A percentile compares a stretch with the other conserved stretches of the same genome.
phyloP scores from a whole-genome alignment of 2,113 vertebrate species.

The Misgurnus anguillicaudatus region DNA sequence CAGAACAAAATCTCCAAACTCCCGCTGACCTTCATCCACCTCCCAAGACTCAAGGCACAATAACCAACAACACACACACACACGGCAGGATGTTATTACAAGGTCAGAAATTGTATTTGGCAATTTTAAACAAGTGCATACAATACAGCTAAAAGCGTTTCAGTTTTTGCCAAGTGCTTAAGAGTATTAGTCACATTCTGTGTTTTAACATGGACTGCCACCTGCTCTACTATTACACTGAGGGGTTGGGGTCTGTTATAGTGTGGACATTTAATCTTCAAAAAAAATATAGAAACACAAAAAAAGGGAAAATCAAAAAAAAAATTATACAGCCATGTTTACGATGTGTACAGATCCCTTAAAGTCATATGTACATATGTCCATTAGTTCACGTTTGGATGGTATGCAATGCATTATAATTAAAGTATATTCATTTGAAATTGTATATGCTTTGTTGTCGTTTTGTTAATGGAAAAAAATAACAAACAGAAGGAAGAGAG shows the following conservation, averaged over 20 bases:
- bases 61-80: conserved; percentile 75
- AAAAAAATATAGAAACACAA: conserved; percentile 94
- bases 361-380: conserved; percentile 83
- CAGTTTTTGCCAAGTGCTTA: conserved; percentile 90
- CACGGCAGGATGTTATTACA: conserved; percentile 86
- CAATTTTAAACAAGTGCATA: conserved; percentile 92
- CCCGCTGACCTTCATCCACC: conserved; percentile 3
- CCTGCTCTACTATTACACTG: conserved; percentile 81
- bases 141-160: conserved; percentile 95
- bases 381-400: conserved; percentile 54
- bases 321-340: conserved; percentile 94
- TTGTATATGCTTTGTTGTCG: conserved; percentile 37
- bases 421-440: conserved; percentile 63
- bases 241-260: conserved; percentile 76
- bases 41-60: conserved; percentile 59
- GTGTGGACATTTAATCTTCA: conserved; percentile 88
- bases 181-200: conserved; percentile 94
- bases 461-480: conserved; percentile 55
- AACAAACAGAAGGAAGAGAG: conserved; percentile 11
- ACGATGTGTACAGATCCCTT: conserved; percentile 87
- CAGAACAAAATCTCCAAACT: conserved; percentile 11
- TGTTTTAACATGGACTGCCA: conserved; percentile 84
- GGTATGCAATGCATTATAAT: conserved; percentile 62
- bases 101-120: conserved; percentile 97
- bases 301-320: conserved; percentile 71